These are phyloP conservation scores for Melanotaenia nigrans DNA, from an alignment of 2,797 vertebrate genomes.

Conservation along the genomic window DNA sequence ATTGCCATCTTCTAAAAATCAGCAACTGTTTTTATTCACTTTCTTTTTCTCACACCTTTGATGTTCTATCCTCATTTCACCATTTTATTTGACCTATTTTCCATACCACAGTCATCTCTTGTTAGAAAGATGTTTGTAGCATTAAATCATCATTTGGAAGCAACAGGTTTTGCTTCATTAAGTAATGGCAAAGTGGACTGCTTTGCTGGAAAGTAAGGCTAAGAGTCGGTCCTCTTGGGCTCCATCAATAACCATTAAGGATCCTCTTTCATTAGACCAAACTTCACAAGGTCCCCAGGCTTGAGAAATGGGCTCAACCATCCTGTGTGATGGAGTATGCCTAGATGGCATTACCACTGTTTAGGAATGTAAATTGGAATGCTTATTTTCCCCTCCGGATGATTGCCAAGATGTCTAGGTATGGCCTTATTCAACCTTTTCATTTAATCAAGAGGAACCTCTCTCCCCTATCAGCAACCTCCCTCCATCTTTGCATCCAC, in stretches of 20 bases:
- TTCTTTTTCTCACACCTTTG: constrained; percentile 8
- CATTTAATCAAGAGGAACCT: constrained; percentile 69
- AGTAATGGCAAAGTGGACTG: constrained; percentile 52
- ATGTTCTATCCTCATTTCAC: not conserved
- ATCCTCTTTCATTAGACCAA: constrained; percentile 74
- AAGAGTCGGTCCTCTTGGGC: constrained; percentile 63
- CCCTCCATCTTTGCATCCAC: constrained; percentile 22
- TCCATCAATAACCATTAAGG: constrained; percentile 80
- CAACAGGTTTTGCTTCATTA: constrained; percentile 73
- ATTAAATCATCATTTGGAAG: constrained; percentile 68
- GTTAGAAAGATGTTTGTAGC: constrained; percentile 61
- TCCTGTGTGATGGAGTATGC: constrained; percentile 58
- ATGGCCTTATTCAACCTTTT: constrained; percentile 56
- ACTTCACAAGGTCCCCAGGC: constrained; percentile 52
- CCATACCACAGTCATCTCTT: constrained; percentile 26
- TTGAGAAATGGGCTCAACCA: constrained; percentile 57
- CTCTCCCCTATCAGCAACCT: constrained; percentile 35
- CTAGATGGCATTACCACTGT: constrained; percentile 60
- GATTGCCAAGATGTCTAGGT: constrained; percentile 49
- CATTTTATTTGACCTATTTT: constrained; percentile 28
- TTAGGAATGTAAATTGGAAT: constrained; percentile 72
- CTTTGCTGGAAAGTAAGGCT: constrained; percentile 49
- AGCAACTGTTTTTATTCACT: constrained; percentile 11
- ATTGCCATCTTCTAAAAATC: constrained; percentile 5
- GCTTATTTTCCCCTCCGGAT: constrained; percentile 58